phyloP scores from a whole-genome alignment of 1,140 invertebrate genomes.

The Metaphire vulgaris region DNA sequence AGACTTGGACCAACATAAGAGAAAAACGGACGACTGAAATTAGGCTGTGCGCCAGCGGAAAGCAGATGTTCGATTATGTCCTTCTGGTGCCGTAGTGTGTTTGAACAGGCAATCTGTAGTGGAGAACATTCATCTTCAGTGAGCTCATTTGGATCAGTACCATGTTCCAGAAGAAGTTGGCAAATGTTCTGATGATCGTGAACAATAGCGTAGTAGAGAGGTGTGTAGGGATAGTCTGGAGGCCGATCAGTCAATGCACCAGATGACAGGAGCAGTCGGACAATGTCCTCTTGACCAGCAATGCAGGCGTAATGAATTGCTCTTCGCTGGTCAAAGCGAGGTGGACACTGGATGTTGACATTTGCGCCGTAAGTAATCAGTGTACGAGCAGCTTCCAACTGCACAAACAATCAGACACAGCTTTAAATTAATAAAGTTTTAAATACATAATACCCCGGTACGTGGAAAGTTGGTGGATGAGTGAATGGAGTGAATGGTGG shows the following conservation, averaged over 20 bases:
- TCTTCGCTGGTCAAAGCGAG: constrained; percentile 56
- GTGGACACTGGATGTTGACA: constrained; percentile 55
- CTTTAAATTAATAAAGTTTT: too few species aligned
- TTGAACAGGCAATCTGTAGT: constrained; percentile 76
- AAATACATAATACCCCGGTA: too few species aligned
- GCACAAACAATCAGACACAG: too few species aligned
- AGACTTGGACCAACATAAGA: constrained; percentile 50
- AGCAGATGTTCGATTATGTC: constrained; percentile 63
- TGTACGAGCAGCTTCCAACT: constrained; percentile 60
- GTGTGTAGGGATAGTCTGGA: constrained; percentile 68
- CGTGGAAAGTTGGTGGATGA: too few species aligned
- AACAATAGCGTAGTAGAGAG: constrained; percentile 73
- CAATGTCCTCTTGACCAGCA: constrained; percentile 36
- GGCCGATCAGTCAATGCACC: constrained; percentile 54
- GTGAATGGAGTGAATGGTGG: too few species aligned
- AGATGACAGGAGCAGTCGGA: not conserved
- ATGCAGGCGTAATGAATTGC: constrained; percentile 56
- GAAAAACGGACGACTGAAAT: constrained; percentile 61
- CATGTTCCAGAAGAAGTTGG: constrained; percentile 54
- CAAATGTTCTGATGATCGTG: constrained; percentile 56
- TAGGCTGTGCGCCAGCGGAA: constrained; percentile 69
- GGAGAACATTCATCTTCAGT: constrained; percentile 70
- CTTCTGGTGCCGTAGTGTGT: constrained; percentile 65
- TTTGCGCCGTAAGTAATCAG: constrained; percentile 75
- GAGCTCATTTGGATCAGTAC: constrained; percentile 59